phyloP scores from a whole-genome alignment of 1,140 invertebrate species.

The Achatina immaculata region DNA sequence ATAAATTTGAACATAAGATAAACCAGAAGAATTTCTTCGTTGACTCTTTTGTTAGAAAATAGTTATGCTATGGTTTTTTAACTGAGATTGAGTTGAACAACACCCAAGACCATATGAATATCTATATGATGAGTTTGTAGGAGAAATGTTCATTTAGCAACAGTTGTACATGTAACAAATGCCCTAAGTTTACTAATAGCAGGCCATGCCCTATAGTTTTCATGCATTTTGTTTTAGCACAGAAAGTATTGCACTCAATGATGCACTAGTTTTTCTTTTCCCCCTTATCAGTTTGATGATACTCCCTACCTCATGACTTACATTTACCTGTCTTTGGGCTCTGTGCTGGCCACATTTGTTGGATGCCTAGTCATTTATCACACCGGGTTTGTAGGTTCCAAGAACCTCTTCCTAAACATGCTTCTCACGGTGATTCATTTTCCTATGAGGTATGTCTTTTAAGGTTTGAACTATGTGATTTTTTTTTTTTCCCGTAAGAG shows the following conservation, averaged over 20 bases:
- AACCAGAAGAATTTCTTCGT: too few species aligned
- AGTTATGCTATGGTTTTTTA: too few species aligned
- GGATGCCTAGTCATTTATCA: conserved; percentile 66
- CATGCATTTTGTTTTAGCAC: too few species aligned
- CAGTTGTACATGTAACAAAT: too few species aligned
- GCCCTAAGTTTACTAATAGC: too few species aligned
- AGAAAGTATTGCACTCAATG: background rate
- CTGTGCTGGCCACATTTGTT: conserved; percentile 62
- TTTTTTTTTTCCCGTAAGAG: background rate
- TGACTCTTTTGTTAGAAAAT: too few species aligned
- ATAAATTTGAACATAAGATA: too few species aligned
- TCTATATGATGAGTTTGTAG: too few species aligned
- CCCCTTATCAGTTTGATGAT: conserved; percentile 53
- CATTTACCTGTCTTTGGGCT: conserved; percentile 58
- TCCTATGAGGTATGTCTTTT: conserved; percentile 62
- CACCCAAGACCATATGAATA: too few species aligned
- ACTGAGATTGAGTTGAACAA: too few species aligned
- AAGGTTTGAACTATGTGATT: background rate
- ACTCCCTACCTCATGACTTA: conserved; percentile 68
- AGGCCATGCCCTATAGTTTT: too few species aligned
- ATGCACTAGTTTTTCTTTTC: conserved; percentile 17
- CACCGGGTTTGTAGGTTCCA: conserved; percentile 63
- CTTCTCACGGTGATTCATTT: conserved; percentile 63
- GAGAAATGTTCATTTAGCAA: too few species aligned
- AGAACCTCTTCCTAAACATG: conserved; percentile 62